Base-by-base conservation (phyloP, 2,888 invertebrate genomes). In the Erebia palarica region DNA sequence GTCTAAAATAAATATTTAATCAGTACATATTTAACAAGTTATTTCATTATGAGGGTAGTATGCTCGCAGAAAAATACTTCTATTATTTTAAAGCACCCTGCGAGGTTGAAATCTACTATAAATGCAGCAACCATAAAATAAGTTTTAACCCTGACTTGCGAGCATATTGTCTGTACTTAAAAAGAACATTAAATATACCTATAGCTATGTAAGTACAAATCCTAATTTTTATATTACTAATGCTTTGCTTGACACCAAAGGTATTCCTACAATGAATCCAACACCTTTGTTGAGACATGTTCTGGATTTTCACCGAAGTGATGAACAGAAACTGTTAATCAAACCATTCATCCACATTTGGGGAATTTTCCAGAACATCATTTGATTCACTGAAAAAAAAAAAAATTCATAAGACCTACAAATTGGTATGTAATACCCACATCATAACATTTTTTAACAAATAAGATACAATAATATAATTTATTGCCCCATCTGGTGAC, bases 281-380 rank as follows among this genome's bases (percentile, higher is more conserved):
- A 61, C 21, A 63, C 63, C 21, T 47, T 14, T 9, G 63, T 49
- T 49, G 13, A 63, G 49, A 14, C 5, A 3, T 49, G 18, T 55
- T 21, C 44, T 65, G 57, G 36, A 65, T 68, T 21, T 60, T 75
- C 75, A 75, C 75, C 75, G 73, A 69, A 68, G 73, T 73, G 75
- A 73, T 57, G 21, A 36, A 71, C 61, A 75, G 73, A 18, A 65
- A 75, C 69, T 75, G 76, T 78, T 88, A 94, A 85, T 94, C 94
- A 77, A 97, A 94, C 93, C 96, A 96, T 85, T 97, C 97, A 86
- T 97, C 97, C 14, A 97, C 97, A 83, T 96, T 96, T 0, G 97
- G 97, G 0, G 97, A 97, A 73, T 97, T 97, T 85, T 97, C 97
- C 85, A 97, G 89, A 77, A 97, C 94, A 84, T 97, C 97, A 86